phyloP scores from a whole-genome alignment of 2,888 invertebrate genomes.

The Caenorhabditis plicata region DNA sequence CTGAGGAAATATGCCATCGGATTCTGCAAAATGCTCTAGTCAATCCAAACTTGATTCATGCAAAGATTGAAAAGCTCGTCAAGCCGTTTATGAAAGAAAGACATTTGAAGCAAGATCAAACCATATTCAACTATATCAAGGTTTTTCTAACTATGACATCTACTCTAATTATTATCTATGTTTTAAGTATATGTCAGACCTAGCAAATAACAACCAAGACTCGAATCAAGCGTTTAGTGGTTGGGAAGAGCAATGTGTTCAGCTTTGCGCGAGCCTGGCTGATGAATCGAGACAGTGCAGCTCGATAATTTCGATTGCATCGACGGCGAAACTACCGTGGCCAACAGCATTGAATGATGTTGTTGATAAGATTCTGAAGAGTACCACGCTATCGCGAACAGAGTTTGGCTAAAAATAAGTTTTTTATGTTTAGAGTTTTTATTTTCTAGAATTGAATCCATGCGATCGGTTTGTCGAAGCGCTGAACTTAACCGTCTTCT shows the following conservation, averaged over 20 bases:
- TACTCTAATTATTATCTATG: constrained; percentile 3
- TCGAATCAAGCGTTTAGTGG: constrained; percentile 14
- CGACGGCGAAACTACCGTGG: constrained; percentile 46
- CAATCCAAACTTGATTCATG: constrained; percentile 32
- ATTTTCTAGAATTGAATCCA: constrained; percentile 28
- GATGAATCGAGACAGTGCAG: constrained; percentile 39
- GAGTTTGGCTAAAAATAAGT: neutral
- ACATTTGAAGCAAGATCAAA: constrained; percentile 41
- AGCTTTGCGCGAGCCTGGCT: constrained; percentile 38
- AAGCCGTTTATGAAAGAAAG: constrained; percentile 51
- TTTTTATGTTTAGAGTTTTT: neutral
- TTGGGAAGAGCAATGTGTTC: constrained; percentile 50
- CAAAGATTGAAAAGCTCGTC: constrained; percentile 44
- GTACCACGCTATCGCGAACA: constrained; percentile 6
- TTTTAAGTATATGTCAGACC: neutral
- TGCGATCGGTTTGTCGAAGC: constrained; percentile 35
- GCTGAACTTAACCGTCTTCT: constrained; percentile 44
- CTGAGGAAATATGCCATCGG: constrained; percentile 40
- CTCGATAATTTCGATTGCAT: constrained; percentile 47
- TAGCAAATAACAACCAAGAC: constrained; percentile 1
- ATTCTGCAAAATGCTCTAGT: constrained; percentile 34
- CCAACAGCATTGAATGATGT: constrained; percentile 33
- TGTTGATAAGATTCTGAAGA: constrained; percentile 26
- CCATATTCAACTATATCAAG: constrained; percentile 48
- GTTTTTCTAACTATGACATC: too few species aligned